phyloP scores from a whole-genome alignment of 2,797 vertebrate genomes.

The Pachyuromys duprasi region DNA sequence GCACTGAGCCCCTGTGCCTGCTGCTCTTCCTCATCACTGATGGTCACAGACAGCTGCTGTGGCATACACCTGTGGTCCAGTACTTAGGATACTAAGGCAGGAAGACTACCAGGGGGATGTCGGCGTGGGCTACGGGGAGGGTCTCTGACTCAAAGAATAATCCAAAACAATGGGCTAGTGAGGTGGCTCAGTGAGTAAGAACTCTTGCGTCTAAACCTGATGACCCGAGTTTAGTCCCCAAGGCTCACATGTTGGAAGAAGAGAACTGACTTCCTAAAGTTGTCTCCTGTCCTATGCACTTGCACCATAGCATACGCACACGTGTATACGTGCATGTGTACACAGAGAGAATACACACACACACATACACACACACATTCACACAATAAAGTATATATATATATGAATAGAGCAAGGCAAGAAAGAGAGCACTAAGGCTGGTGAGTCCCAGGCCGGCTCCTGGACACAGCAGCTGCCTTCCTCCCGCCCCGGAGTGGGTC shows the following conservation, averaged over 20 bases:
- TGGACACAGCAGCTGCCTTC: background rate
- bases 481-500: background rate
- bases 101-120: background rate
- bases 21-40: background rate
- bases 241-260: background rate
- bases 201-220: background rate
- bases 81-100: background rate
- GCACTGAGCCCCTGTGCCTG: background rate
- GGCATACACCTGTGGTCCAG: background rate
- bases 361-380: background rate
- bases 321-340: no score
- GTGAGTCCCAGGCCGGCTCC: background rate
- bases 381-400: background rate
- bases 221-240: background rate
- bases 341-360: background rate
- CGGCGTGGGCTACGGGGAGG: background rate
- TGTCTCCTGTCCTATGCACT: background rate
- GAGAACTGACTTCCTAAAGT: background rate
- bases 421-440: background rate
- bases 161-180: background rate
- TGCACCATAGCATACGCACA: fast-evolving
- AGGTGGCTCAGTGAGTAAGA: background rate
- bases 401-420: background rate
- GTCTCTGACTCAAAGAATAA: background rate
- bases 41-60: background rate